Conservation (phyloP, 2,888 invertebrate species). For the Anticlea derivata region DNA sequence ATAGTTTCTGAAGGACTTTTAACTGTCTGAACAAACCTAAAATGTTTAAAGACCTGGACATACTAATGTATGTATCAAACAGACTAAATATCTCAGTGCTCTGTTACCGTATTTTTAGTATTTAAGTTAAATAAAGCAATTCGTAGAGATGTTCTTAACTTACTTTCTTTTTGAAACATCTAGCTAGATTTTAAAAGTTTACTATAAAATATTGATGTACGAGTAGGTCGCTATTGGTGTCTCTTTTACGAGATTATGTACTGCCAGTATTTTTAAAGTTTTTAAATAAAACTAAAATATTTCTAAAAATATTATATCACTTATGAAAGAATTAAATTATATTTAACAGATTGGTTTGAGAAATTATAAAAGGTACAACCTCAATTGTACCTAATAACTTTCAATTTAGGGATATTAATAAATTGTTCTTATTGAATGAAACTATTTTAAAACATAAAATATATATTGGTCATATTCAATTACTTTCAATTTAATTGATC, state of each 20-base stretch:
- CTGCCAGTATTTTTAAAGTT: slow-evolving; percentile 36
- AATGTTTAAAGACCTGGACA: neutral
- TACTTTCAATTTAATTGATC: slow-evolving; percentile 42
- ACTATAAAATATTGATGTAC: slow-evolving; percentile 17
- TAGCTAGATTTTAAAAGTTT: slow-evolving; percentile 13
- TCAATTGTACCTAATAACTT: slow-evolving; percentile 6
- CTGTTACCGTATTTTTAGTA: slow-evolving; percentile 17
- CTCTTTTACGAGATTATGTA: slow-evolving; percentile 21
- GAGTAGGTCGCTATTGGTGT: slow-evolving; percentile 16
- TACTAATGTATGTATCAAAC: neutral
- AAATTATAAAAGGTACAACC: slow-evolving; percentile 1
- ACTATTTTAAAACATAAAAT: slow-evolving; percentile 8
- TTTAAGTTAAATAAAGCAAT: slow-evolving; percentile 8
- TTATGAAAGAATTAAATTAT: neutral
- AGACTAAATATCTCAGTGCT: neutral
- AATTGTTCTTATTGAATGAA: neutral
- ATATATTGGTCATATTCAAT: slow-evolving; percentile 11
- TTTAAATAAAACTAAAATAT: slow-evolving; percentile 17
- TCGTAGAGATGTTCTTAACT: slow-evolving; percentile 2
- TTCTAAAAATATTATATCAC: slow-evolving; percentile 13
- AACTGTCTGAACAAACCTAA: neutral
- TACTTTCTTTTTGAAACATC: slow-evolving; percentile 5
- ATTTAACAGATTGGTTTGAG: slow-evolving; percentile 3
- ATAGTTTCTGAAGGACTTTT: slow-evolving; percentile 30
- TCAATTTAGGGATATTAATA: neutral